Evolutionary conservation across 2,888 invertebrate species (phyloP).

Genomic region (Notodonta dromedarius): DNA sequence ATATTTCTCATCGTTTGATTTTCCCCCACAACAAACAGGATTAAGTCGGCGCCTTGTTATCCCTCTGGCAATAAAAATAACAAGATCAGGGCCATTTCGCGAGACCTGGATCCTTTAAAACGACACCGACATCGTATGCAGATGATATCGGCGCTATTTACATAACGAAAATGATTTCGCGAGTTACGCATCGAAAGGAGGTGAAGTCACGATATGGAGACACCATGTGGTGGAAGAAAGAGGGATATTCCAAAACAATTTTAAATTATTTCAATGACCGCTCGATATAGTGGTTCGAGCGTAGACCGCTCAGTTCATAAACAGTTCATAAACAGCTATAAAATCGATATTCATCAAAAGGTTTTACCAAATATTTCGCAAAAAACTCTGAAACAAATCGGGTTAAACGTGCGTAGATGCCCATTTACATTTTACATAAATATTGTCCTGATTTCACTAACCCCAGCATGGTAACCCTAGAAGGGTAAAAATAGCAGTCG

Average conservation of each 20-base stretch:
- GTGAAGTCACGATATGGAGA: not conserved
- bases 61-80: conserved; percentile 5
- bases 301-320: no score
- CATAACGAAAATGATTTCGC: conserved; percentile 66
- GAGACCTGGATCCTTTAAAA: conserved; percentile 44
- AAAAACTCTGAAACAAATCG: no score
- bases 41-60: conserved; percentile 1
- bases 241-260: conserved; percentile 1
- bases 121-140: conserved; percentile 48
- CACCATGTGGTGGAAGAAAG: not conserved
- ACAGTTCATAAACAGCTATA: no score
- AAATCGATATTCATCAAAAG: no score
- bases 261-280: no score
- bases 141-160: conserved; percentile 58
- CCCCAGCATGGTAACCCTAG: not conserved
- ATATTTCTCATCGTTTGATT: not conserved
- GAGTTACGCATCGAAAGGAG: conserved; percentile 20
- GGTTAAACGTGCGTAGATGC: not conserved
- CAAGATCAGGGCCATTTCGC: conserved; percentile 9
- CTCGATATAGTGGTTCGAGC: no score
- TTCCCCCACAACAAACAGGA: not conserved
- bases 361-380: no score
- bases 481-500: conserved; percentile 13
- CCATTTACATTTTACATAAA: not conserved
- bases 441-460: not conserved